Base-by-base conservation (phyloP, 2,113 vertebrate genomes). In the Brienomyrus longianalis region DNA sequence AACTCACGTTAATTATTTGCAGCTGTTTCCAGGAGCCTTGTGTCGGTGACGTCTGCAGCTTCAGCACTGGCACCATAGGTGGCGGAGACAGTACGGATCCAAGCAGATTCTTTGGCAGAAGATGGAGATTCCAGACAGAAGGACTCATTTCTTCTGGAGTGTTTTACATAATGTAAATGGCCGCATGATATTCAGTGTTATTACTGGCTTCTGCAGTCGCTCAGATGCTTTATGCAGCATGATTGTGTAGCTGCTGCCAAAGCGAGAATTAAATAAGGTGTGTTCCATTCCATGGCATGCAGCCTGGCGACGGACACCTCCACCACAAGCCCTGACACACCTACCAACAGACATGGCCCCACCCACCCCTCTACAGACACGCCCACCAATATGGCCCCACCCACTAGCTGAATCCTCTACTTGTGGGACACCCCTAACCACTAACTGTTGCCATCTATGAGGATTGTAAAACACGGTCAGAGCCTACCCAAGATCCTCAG, bases 11-110 rank as follows among this genome's bases (percentile, higher is more conserved):
- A 92, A 92, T 91, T 91, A 88, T 35, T 39, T 88, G 74, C 93
- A 94, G 93, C 93, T 95, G 94, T 90, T 89, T 43, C 48, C 45
- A 45, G 90, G 90, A 86, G 50, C 35, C 86, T 62, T 23, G 62
- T 1, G 27, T 39, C 15, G 50, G 10, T 21, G 48, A 54, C 39
- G 74, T 27, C 21, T 83, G 31, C 74, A 8, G 31, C 35, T 83
- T 84, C 86, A 0, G 88, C 50, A 88, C 59, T 88, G 83, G 85
- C 45, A 86, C 66, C 50, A 89, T 66, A 50, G 45, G 35, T 31
- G 54, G 48, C 5, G 74, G 85, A 6, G 85, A 89, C 90, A 88
- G 90, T 88, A 85, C 83, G 83, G 83, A 90, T 35, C 51, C 43
- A 87, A 88, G 84, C 56, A 59, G 89, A 91, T 89, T 15, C 70